Evolutionary conservation across 2,113 vertebrate genomes (phyloP).

Genomic region (Callocephalon fimbriatum): DNA sequence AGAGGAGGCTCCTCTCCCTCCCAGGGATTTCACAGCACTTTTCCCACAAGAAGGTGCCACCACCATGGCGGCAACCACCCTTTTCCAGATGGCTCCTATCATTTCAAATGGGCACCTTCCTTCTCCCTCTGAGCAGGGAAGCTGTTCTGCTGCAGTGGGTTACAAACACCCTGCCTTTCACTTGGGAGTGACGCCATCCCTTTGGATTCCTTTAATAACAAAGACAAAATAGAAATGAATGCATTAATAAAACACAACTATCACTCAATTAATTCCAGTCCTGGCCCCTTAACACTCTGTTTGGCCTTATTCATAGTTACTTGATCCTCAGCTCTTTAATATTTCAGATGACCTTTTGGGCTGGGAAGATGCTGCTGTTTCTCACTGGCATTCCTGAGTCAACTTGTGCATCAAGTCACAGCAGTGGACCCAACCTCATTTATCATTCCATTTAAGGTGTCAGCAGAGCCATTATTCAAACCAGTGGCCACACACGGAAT

Average conservation of each 20-base stretch:
- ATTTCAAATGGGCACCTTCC: background rate
- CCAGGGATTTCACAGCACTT: background rate
- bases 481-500: conserved; percentile 22
- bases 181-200: accelerated
- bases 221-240: background rate
- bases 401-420: background rate
- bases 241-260: background rate
- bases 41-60: background rate
- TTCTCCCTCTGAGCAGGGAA: background rate
- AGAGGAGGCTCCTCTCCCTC: background rate
- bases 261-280: conserved; percentile 25
- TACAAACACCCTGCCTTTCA: background rate
- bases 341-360: conserved; percentile 12
- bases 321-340: background rate
- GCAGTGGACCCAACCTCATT: conserved; percentile 28
- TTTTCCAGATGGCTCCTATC: background rate
- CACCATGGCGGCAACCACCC: too few species aligned
- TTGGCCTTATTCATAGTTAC: background rate
- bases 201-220: background rate
- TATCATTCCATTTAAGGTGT: conserved; percentile 68
- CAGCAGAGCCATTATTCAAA: conserved; percentile 64
- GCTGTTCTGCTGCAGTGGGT: background rate
- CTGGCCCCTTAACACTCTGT: background rate
- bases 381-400: background rate
- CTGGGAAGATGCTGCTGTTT: background rate